Base-by-base conservation (phyloP, 2,888 invertebrate species). In the Hypolimnas misippus region DNA sequence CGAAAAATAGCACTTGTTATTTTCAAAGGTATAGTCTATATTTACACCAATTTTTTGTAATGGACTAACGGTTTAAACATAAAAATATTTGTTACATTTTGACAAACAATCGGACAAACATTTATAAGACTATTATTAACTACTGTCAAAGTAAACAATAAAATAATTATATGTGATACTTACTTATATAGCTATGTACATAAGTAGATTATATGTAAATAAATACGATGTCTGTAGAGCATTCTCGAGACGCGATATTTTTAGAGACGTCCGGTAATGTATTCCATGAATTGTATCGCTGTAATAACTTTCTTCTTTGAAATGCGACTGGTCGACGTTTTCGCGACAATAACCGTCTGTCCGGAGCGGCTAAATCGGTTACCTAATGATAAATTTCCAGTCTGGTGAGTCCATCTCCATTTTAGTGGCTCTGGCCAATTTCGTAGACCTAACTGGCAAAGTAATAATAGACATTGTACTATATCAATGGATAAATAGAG, bases 231-330 rank as follows among this genome's bases (percentile, higher is more conserved):
- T 8, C 12, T 2, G 33, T 8, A 33, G 8, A 10, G 10, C 33
- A 33, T 33, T 33, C 33, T 33, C 33, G 8, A 33, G 6, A 8
- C 8, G 8, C 8, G 33, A 42, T 42, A 64, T 59, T 63, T 65
- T 63, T 63, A 60, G 55, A 54, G 40, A 35, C 52, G 49, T 63
- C 55, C 54, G 33, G 57, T 62, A 62, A 68, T 62, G 63, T 68
- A 66, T 65, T 68, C 61, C 51, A 49, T 59, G 63, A 65, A 65
- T 66, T 38, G 63, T 66, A 68, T 68, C 53, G 50, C 59, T 65
- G 46, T 63, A 68, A 70, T 70, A 66, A 66, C 57, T 70, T 63
- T 57, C 57, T 56, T 63, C 62, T 70, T 68, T 68, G 68, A 65
- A 63, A 55, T 38, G 53, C 56, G 44, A 33, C 57, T 57, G 65